These are phyloP conservation scores for Hydrolagus affinis DNA, from an alignment of 2,113 vertebrate genomes.

Conservation along the genomic window DNA sequence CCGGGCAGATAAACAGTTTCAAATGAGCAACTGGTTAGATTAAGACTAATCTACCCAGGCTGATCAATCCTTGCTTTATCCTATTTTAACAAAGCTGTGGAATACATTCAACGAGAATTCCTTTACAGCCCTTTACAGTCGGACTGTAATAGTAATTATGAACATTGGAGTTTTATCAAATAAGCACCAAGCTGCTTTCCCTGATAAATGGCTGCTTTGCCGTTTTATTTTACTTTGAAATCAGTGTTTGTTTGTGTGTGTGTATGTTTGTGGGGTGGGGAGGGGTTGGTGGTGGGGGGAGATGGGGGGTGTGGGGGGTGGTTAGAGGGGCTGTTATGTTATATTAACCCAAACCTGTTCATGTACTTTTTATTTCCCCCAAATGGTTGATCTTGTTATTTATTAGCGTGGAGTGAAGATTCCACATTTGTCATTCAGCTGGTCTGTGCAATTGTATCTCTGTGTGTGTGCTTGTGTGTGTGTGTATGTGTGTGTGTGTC, in stretches of 20 bases:
- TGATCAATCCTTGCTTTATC: not conserved
- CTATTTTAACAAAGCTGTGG: not conserved
- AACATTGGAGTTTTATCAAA: too few relatives aligned
- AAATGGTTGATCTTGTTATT: slow-evolving; percentile 18
- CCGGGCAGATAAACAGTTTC: not conserved
- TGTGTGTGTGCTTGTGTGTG: not conserved
- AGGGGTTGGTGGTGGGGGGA: too few relatives aligned
- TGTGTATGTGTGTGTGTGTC: not conserved
- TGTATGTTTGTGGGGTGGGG: too few relatives aligned
- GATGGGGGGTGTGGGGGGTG: too few relatives aligned
- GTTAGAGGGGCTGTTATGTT: too few relatives aligned
- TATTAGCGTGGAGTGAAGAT: not conserved
- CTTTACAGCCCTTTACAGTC: not conserved
- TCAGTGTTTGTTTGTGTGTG: not conserved
- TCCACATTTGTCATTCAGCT: slow-evolving; percentile 11
- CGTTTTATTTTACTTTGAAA: slow-evolving; percentile 21
- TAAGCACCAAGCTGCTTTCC: slow-evolving; percentile 24
- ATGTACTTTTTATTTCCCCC: not conserved
- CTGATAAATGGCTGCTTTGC: not conserved
- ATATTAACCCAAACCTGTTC: not conserved
- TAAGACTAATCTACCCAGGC: not conserved
- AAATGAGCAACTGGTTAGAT: not conserved
- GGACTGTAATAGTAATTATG: not conserved
- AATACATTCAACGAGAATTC: not conserved
- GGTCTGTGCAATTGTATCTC: slow-evolving; percentile 2